Evolutionary conservation across 2,888 invertebrate genomes (phyloP).

Genomic region (Magallana nippona): DNA sequence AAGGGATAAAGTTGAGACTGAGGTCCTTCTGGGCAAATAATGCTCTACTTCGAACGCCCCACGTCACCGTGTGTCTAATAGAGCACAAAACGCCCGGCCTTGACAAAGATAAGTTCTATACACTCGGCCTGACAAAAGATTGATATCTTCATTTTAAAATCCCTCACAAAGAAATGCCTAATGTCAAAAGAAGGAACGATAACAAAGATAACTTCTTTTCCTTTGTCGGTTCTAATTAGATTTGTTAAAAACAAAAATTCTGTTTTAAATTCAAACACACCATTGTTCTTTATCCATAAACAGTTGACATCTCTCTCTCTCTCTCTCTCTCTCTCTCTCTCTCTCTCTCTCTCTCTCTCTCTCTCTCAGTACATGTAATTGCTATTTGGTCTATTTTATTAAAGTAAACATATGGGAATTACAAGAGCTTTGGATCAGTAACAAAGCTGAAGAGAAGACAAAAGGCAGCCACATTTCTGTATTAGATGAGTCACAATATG

Average conservation of each 20-base stretch:
- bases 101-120: neutral
- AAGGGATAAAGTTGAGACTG: no score
- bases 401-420: no score
- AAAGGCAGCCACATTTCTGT: neutral
- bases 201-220: neutral
- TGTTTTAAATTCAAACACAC: no score
- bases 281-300: no score
- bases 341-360: no score
- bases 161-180: neutral
- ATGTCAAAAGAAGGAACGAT: neutral
- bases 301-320: no score
- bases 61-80: neutral
- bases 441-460: neutral
- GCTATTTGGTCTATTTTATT: no score
- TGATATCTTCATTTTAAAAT: slow-evolving; percentile 4
- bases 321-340: no score
- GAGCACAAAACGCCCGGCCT: neutral
- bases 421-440: no score
- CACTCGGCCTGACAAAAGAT: slow-evolving; percentile 1
- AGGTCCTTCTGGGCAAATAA: neutral
- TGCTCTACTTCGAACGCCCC: neutral
- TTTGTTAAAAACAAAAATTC: neutral
- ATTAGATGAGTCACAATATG: neutral
- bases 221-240: slow-evolving; percentile 1
- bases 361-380: no score